Conservation (phyloP, 2,113 vertebrate genomes). For the Rostratula benghalensis region DNA sequence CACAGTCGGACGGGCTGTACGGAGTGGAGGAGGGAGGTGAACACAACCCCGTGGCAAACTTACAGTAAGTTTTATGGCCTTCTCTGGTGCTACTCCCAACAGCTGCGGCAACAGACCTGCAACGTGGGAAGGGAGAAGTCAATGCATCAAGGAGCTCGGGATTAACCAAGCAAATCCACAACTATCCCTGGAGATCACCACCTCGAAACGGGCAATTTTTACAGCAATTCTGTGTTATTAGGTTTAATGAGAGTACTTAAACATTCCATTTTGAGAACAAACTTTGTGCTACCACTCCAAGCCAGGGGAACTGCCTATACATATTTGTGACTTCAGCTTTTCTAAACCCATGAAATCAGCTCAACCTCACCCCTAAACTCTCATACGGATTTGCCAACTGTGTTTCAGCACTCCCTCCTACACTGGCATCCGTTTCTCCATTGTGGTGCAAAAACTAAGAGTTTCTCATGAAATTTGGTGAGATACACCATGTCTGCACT, state of each 20-base stretch:
- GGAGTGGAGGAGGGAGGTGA: background rate
- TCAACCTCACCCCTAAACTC: background rate
- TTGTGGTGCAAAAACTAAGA: background rate
- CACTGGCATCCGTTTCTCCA: background rate
- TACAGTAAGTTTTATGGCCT: slow-evolving; percentile 95
- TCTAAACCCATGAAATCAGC: background rate
- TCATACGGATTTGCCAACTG: background rate
- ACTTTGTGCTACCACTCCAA: slow-evolving; percentile 51
- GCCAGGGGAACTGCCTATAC: background rate
- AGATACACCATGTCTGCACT: background rate
- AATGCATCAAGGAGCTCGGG: slow-evolving; percentile 52
- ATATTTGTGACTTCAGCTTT: background rate
- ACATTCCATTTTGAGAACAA: slow-evolving; percentile 76
- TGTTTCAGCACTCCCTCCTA: background rate
- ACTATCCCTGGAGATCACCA: slow-evolving; percentile 39
- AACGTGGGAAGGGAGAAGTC: slow-evolving; percentile 69
- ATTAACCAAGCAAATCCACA: slow-evolving; percentile 69
- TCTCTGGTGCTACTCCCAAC: slow-evolving; percentile 93
- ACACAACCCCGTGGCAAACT: slow-evolving; percentile 71
- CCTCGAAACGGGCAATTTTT: slow-evolving; percentile 66
- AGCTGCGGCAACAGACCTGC: slow-evolving; percentile 93
- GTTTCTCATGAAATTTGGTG: background rate
- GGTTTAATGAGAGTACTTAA: slow-evolving; percentile 80
- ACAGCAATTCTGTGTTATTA: slow-evolving; percentile 73
- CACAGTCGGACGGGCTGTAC: background rate